These are phyloP conservation scores for Lasioglossum pauxillum DNA, from an alignment of 2,888 invertebrate genomes.

Conservation along the genomic window DNA sequence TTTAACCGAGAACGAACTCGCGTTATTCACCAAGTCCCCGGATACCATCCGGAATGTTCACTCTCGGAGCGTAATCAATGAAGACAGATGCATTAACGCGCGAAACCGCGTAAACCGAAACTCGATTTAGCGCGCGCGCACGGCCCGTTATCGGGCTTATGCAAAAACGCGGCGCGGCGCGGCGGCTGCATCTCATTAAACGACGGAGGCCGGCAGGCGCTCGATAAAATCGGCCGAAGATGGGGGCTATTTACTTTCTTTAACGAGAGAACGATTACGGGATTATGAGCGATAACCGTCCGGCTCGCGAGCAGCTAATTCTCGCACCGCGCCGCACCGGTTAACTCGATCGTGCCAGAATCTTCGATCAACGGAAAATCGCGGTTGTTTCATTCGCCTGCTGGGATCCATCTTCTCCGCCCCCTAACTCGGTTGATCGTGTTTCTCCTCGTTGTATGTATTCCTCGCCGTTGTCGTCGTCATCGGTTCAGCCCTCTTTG, in stretches of 20 bases:
- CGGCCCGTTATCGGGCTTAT: constrained; percentile 48
- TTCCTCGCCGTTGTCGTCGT: constrained; percentile 2
- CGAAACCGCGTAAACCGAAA: constrained; percentile 29
- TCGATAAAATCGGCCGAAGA: constrained; percentile 46
- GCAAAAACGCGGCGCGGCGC: constrained; percentile 37
- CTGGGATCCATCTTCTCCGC: constrained; percentile 9
- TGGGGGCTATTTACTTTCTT: constrained; percentile 58
- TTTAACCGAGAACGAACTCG: constrained; percentile 16
- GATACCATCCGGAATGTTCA: neutral
- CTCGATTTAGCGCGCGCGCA: constrained; percentile 43
- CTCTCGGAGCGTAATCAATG: constrained; percentile 19
- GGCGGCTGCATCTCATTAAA: constrained; percentile 49
- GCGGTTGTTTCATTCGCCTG: constrained; percentile 40
- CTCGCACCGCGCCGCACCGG: constrained; percentile 26
- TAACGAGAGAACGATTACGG: constrained; percentile 53
- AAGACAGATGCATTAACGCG: constrained; percentile 23
- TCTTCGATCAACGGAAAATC: constrained; percentile 52
- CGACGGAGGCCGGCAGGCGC: constrained; percentile 32
- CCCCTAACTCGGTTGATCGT: constrained; percentile 17
- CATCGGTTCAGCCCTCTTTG: constrained; percentile 28
- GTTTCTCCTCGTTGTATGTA: constrained; percentile 29
- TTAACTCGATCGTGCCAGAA: constrained; percentile 41
- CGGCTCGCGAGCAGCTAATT: constrained; percentile 48
- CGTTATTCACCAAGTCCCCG: neutral
- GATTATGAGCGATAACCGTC: constrained; percentile 50